Base-by-base conservation (phyloP, 2,797 vertebrate species). In the Lacerta bilineata region DNA sequence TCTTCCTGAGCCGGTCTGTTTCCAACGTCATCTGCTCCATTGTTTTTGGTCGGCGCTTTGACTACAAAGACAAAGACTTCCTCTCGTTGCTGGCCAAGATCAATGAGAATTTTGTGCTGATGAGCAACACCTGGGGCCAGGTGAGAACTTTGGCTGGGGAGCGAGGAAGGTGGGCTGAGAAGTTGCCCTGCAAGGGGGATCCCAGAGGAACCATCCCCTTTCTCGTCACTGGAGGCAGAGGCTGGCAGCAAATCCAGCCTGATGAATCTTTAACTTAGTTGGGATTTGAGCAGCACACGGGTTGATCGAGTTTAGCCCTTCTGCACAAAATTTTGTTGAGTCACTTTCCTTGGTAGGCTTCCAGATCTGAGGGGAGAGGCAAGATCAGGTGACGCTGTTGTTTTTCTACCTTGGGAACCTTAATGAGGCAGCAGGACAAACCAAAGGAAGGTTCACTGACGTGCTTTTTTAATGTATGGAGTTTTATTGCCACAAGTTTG, bases 1-100 rank as follows among this genome's bases (percentile, higher is more conserved):
- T 71, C 69, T 71, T 71, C 69, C 69, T 71, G 29, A 71, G 69
- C 29, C 27, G 69, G 11, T 71, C 69, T 0, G 69, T 71, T n/a
- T 71, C 69, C 69, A 71, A 71, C 0, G 69, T 71, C 69, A 71
- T 71, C 69, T 71, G 69, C 29, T 71, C 69, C n/a, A n/a, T 71
- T 17, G 69, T 71, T 29, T 71, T 71, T 6, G 69, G 69, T 1
- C 69, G 4, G 13, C 69, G 69, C 69, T 71, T 71, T n/a, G 69
- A 95, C 46, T 94, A 94, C 4, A 69, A 95, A 55, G 92, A 97
- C 77, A 87, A 95, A 77, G 90, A 93, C 27, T 96, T 97, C 83
- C 88, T 95, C 64, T 85, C 92, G 4, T 78, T 97, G 33, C n/a
- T 96, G 29, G 7, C 25, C 0, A 90, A 94, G 88, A 91, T 96